Base-by-base conservation (phyloP, 2,113 vertebrate species). In the Sturnira hondurensis region DNA sequence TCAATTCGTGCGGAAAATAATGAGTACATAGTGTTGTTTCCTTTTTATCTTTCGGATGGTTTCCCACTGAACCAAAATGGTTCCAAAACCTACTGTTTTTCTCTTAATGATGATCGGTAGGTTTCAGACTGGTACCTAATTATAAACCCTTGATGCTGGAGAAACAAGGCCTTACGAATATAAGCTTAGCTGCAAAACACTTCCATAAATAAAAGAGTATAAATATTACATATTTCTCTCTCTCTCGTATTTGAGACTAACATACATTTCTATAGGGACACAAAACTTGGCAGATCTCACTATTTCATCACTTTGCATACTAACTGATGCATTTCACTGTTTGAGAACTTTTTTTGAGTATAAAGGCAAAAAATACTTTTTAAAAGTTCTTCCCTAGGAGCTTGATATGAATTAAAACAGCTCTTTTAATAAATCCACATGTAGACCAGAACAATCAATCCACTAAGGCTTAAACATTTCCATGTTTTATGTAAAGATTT, bases 251-350 rank as follows among this genome's bases (percentile, higher is more conserved):
- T 80, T 96, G 58, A 65, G 31, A 68, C 17, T 14, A 93, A 83
- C 10, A 86, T 56, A 85, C 74, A 77, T 9, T 61, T 97, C 54
- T 58, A 65, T 36, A 58, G 56, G 70, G 87, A 80, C 1, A 67
- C 50, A 94, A 92, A 95, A 50, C 31, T 94, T 85, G 38, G 36
- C 76, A 92, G 9, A 87, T 86, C 83, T 92, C 10, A 47, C 68
- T 71, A 7, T 43, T 95, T 81, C 5, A 41, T 70, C 43, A 86
- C 8, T 96, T 89, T 92, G 12, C 28, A 13, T 76, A 11, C 19
- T 65, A n/a, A 95, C 87, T 28, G 76, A 31, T 33, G 9, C 74
- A 52, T 85, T 93, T 93, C 41, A 78, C 22, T 81, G 11, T 89
- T 91, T 33, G 63, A 87, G 54, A 86, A 45, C 4, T 50, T 61